Percentiles rank a stretch among this genome's conserved stretches.
Conservation (phyloP, 2,797 vertebrate genomes). For the Botia kubotai region DNA sequence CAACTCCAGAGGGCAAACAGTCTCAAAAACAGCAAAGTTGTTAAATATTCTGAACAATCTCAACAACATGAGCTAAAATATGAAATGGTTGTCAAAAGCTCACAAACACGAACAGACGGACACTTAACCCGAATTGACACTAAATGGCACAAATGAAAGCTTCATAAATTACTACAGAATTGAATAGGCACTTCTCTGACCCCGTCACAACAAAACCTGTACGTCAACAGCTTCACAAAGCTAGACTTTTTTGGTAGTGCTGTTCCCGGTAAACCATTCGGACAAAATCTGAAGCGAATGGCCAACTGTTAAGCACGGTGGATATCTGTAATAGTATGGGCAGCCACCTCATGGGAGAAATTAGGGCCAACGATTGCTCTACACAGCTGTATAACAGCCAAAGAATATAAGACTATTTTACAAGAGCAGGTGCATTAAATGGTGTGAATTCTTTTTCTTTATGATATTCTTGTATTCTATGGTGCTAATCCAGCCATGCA, state of each 20-base stretch:
- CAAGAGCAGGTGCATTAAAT: constrained; percentile 9
- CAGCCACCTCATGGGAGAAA: constrained; percentile 20
- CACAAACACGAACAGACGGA: constrained; percentile 3
- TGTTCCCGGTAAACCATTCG: constrained; percentile 29
- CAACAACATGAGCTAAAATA: neutral
- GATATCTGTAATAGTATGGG: constrained; percentile 12
- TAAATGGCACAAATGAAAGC: constrained; percentile 14
- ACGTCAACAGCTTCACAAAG: constrained; percentile 25
- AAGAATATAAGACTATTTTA: constrained; percentile 24
- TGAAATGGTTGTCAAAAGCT: constrained; percentile 13
- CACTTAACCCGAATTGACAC: constrained; percentile 5
- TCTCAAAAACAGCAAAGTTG: constrained; percentile 15
- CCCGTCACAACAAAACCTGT: constrained; percentile 17
- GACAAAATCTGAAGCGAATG: constrained; percentile 27
- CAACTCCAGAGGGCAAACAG: constrained; percentile 24
- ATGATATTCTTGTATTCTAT: neutral
- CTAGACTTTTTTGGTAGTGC: constrained; percentile 5
- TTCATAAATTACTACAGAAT: constrained; percentile 14
- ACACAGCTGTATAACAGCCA: constrained; percentile 3
- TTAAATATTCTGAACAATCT: constrained; percentile 27
- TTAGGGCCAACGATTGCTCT: constrained; percentile 20
- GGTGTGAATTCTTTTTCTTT: no score
- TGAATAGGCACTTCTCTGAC: constrained; percentile 16
- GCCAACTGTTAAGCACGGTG: constrained; percentile 25
- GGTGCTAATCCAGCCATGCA: neutral